Base-by-base conservation (phyloP, 2,113 vertebrate genomes). In the Pithys albifrons region DNA sequence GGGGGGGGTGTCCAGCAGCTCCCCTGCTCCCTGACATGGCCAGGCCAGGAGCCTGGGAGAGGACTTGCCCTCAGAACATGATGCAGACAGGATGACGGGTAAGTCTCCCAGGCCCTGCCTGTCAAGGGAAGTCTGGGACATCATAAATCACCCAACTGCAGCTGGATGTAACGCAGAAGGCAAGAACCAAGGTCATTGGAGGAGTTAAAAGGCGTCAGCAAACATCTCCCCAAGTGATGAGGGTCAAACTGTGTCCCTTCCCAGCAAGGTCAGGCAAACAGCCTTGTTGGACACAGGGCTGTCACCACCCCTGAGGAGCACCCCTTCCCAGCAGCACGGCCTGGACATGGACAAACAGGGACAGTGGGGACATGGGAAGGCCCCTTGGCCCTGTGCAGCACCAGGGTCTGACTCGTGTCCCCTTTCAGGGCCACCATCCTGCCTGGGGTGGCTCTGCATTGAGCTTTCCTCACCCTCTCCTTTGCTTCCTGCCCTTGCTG, bases 401-500 rank as follows among this genome's bases (percentile, higher is more conserved):
- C 57, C 3, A 64, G 61, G 27, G 61, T 29, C 27, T 7, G 4
- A 28, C 29, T 61, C 1, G 0, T 4, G n/a, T 27, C 24, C 39
- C 1, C 0, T 12, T 45, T 27, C 1, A 0, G 64, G n/a, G 23
- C 37, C 35, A 25, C 1, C 1, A 0, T 16, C 39, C 58, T 29
- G 35, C 59, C 55, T 9, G 33, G 12, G 33, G 22, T 25, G 31
- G 25, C 31, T 52, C 67, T 15, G 39, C 57, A 24, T 1, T 0
- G 6, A 76, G 61, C 39, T 7, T 3, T 48, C 43, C 73, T 72
- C 62, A 18, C 16, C 19, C 2, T 9, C 14, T 22, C 48, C 27
- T 46, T 17, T 8, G 16, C 54, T 64, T 28, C 76, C 71, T n/a
- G 28, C 2, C 0, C 31, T 51, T 10, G 0, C 41, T 15, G 33